Evolutionary conservation across 1,140 invertebrate genomes (phyloP), one percentile per base, ranked within the genome.

Genomic region (Euura saliciscinereae): DNA sequence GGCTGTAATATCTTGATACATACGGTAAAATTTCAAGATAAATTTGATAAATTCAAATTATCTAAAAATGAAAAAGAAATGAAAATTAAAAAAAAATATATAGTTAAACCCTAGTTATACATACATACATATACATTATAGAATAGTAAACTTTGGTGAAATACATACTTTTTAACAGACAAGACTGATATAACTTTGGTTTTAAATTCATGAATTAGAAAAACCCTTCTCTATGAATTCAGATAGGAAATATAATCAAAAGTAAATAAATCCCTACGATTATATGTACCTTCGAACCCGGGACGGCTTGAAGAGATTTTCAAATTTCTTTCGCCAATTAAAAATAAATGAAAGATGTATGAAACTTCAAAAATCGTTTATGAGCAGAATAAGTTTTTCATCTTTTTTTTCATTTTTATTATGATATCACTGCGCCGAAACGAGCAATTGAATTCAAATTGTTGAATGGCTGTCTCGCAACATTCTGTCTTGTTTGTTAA

Each of bases 131-230:
- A 28, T 28, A 28, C 28, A 28, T 28, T 59, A 59, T 59, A 59
- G 51, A n/a, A 59, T 59, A 59, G 51, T 59, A 59, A 3, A 4
- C 10, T 59, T 59, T 59, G 51, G 13, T 59, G 13, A 59, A 59
- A 11, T 59, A 59, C 51, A 28, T 28, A 28, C 28, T 28, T 73
- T 74, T 79, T 76, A 77, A 74, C 77, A 76, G 74, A 77, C 74
- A 76, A 81, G 77, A 82, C 75, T 76, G 78, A 76, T 78, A 28
- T 28, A 28, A 77, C 75, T 78, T 78, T 72, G 6, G 6, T 59
- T 59, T 59, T 59, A n/a, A 6, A 59, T 59, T 8, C 51, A 6
- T 6, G 8, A 59, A 11, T 59, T 59, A n/a, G 51, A 59, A 11
- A 11, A n/a, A 59, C 13, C 8, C 5, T 59, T 59, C 51, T 59